These are phyloP conservation scores for Hypercompe scribonia DNA, from an alignment of 2,888 invertebrate genomes.

Conservation along the genomic window DNA sequence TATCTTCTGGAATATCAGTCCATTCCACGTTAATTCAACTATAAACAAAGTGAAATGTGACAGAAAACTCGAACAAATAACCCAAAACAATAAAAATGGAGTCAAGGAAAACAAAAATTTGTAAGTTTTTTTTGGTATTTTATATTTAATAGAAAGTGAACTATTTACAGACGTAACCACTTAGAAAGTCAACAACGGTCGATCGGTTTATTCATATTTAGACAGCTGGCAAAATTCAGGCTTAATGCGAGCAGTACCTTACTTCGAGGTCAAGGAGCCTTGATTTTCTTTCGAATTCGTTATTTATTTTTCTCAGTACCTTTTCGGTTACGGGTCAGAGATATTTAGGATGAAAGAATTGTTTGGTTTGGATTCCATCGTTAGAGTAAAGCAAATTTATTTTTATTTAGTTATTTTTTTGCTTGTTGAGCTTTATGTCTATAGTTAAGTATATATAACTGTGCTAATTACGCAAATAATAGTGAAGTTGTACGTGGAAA, in stretches of 20 bases:
- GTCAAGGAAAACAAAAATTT: constrained; percentile 28
- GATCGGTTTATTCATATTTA: constrained; percentile 53
- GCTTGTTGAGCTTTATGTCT: background rate
- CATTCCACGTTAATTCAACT: background rate
- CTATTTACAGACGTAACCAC: constrained; percentile 48
- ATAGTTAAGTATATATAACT: background rate
- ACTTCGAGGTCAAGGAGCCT: constrained; percentile 5
- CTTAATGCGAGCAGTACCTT: constrained; percentile 32
- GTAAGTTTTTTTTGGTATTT: constrained; percentile 30
- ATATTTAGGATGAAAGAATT: constrained; percentile 7
- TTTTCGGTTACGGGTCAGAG: background rate
- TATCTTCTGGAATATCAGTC: background rate
- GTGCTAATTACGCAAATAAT: background rate
- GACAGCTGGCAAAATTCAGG: constrained; percentile 55
- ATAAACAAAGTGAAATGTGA: background rate
- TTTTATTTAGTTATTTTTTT: background rate
- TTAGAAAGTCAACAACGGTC: constrained; percentile 50
- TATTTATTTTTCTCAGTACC: constrained; percentile 8
- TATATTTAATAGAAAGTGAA: constrained; percentile 41
- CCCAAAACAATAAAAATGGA: constrained; percentile 15
- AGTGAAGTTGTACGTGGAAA: background rate
- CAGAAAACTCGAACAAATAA: background rate
- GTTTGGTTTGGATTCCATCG: background rate
- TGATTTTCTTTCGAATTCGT: background rate
- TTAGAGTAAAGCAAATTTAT: background rate